phyloP scores from a whole-genome alignment of 2,797 vertebrate genomes.

The Aselliscus stoliczkanus region DNA sequence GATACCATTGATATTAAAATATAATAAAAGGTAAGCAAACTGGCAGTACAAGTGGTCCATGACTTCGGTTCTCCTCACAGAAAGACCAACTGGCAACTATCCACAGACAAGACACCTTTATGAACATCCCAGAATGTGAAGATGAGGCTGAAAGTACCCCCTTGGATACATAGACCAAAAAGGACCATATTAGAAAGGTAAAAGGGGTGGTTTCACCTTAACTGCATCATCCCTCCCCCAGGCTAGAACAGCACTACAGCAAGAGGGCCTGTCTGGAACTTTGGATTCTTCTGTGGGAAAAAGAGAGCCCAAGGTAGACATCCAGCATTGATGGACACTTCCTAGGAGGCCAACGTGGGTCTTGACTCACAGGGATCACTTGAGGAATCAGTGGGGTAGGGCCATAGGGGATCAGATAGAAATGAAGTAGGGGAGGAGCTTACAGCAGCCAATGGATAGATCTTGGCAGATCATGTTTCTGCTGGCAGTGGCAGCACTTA shows the following conservation, averaged over 20 bases:
- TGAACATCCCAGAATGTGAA: background rate
- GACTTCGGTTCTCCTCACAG: background rate
- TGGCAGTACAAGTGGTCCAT: background rate
- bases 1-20: background rate
- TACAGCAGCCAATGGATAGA: background rate
- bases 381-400: background rate
- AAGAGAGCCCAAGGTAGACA: background rate
- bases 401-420: background rate
- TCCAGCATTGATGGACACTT: background rate
- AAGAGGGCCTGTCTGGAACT: background rate
- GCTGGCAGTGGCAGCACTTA: background rate
- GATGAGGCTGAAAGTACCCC: background rate
- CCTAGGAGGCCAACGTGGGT: background rate
- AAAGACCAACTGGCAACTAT: background rate
- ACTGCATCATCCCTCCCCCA: background rate
- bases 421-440: background rate
- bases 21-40: background rate
- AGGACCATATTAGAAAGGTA: background rate
- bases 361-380: background rate
- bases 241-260: background rate
- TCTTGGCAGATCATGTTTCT: background rate
- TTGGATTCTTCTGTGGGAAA: background rate
- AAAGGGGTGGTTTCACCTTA: background rate
- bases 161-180: background rate
- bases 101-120: background rate